phyloP scores from a whole-genome alignment of 2,888 invertebrate genomes.

The Andrena chrysosceles region DNA sequence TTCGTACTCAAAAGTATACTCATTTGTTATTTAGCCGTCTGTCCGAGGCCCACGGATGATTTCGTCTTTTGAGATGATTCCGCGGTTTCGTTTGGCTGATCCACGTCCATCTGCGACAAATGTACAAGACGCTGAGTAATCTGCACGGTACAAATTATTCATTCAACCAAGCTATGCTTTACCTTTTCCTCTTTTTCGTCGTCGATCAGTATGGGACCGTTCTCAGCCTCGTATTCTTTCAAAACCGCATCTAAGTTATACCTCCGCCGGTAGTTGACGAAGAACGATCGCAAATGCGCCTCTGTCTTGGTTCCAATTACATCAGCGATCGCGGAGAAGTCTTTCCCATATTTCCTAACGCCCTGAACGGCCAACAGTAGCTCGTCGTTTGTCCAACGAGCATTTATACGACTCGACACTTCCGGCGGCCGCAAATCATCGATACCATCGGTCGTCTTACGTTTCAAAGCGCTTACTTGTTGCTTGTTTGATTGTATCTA shows the following conservation, averaged over 20 bases:
- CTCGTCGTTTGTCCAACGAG: constrained; percentile 97
- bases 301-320: constrained; percentile 98
- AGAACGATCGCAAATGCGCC: constrained; percentile 96
- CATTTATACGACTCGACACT: constrained; percentile 90
- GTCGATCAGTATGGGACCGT: constrained; percentile 86
- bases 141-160: background rate
- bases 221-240: constrained; percentile 94
- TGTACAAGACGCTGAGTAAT: background rate
- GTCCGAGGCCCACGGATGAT: constrained; percentile 76
- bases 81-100: constrained; percentile 80
- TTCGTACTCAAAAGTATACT: constrained; percentile 70
- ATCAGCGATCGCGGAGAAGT: constrained; percentile 97
- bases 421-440: constrained; percentile 89
- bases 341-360: constrained; percentile 92
- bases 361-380: constrained; percentile 96
- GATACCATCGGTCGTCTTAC: constrained; percentile 89
- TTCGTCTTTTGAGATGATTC: constrained; percentile 83
- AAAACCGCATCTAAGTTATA: constrained; percentile 95
- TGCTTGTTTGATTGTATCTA: constrained; percentile 98
- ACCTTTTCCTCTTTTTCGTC: constrained; percentile 85
- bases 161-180: constrained; percentile 30
- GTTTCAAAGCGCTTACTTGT: constrained; percentile 93
- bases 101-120: constrained; percentile 81
- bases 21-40: constrained; percentile 83
- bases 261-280: constrained; percentile 94